These are phyloP conservation scores for Rousettus madagascariensis DNA, from an alignment of 2,797 vertebrate species.

Conservation along the genomic window DNA sequence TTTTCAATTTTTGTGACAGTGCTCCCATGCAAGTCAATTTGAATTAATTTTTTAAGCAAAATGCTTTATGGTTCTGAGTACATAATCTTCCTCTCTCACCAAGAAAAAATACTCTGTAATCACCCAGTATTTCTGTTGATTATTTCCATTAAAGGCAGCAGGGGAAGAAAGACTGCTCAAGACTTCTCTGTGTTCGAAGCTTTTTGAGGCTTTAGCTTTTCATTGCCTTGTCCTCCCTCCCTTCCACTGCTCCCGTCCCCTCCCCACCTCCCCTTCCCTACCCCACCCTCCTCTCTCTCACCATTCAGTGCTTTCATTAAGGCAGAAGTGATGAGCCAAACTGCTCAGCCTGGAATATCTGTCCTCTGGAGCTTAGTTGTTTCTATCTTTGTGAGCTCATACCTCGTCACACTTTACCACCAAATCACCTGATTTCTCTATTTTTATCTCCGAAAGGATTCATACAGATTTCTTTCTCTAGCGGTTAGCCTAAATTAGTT, in stretches of 20 bases:
- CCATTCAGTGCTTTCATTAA: not conserved
- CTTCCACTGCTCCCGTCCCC: not conserved
- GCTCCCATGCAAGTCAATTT: constrained; percentile 70
- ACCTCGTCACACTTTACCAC: not conserved
- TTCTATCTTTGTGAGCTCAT: not conserved
- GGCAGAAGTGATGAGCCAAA: not conserved
- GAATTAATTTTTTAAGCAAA: constrained; percentile 79
- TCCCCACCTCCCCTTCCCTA: no score
- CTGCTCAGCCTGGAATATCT: not conserved
- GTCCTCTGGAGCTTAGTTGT: not conserved
- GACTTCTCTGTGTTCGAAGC: constrained; percentile 17
- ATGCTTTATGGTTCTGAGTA: constrained; percentile 76
- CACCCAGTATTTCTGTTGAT: constrained; percentile 73
- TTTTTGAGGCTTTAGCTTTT: constrained; percentile 40
- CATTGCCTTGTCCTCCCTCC: not conserved
- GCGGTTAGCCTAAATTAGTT: not conserved
- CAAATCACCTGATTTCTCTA: not conserved
- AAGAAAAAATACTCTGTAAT: constrained; percentile 75
- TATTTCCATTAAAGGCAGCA: constrained; percentile 76
- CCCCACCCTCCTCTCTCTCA: not conserved
- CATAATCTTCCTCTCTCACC: constrained; percentile 72
- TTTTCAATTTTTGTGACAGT: constrained; percentile 72
- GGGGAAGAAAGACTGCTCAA: constrained; percentile 43
- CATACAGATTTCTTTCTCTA: not conserved
- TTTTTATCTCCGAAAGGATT: not conserved